These are phyloP conservation scores for Dipodomys stephensi DNA, from an alignment of 2,113 vertebrate species.

Conservation along the genomic window DNA sequence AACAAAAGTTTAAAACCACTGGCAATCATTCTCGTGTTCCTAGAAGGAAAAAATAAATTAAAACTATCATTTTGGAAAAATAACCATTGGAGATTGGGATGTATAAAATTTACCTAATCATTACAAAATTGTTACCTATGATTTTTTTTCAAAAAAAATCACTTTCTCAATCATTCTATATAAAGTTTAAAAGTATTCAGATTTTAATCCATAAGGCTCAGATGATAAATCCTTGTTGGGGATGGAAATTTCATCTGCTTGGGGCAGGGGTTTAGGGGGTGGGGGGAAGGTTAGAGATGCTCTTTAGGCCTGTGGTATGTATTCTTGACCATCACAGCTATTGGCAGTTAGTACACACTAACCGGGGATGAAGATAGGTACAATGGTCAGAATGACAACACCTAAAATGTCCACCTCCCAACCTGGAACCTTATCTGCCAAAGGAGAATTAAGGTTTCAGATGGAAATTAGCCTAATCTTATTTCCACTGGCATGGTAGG, in stretches of 20 bases:
- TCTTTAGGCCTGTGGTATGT: not conserved
- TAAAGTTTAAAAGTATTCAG: constrained; percentile 27
- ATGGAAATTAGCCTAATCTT: not conserved
- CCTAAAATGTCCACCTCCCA: not conserved
- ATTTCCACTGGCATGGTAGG: too few relatives aligned
- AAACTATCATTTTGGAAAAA: constrained; percentile 7
- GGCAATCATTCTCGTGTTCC: constrained; percentile 19
- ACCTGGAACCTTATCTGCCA: not conserved
- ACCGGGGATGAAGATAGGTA: not conserved
- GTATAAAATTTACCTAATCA: not conserved
- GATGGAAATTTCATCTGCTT: not conserved
- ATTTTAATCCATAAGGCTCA: not conserved
- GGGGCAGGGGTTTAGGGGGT: not conserved
- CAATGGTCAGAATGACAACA: not conserved
- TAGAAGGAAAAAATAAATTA: not conserved
- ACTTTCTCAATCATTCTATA: constrained; percentile 22
- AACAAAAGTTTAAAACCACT: constrained; percentile 17
- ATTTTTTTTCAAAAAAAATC: not conserved
- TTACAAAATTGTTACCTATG: not conserved
- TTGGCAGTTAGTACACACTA: not conserved
- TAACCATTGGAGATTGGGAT: not conserved
- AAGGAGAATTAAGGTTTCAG: not conserved
- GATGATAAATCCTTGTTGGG: constrained; percentile 5
- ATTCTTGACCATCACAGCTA: not conserved
- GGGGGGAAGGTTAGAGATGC: not conserved